Conservation (phyloP, 2,888 invertebrate genomes). For the Xestia xanthographa region DNA sequence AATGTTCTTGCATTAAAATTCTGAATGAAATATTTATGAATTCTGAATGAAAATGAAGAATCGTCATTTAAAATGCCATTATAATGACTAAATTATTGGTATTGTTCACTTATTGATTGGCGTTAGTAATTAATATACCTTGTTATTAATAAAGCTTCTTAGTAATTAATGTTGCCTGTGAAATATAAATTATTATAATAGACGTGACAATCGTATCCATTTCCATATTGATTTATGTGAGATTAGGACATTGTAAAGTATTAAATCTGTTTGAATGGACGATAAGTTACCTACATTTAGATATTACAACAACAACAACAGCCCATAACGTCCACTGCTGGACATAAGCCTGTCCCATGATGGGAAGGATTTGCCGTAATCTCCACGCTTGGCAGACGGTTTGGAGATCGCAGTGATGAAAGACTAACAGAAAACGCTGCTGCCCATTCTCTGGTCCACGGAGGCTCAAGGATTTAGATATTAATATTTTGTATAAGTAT, state of each 20-base stretch:
- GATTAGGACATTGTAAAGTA: neutral
- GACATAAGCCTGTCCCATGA: no score
- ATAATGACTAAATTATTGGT: conserved; percentile 7
- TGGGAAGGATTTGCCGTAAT: no score
- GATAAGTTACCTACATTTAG: neutral
- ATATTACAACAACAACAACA: no score
- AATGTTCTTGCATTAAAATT: neutral
- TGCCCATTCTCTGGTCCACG: no score
- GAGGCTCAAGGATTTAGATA: no score
- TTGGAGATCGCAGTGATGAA: no score
- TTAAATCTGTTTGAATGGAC: conserved; percentile 5
- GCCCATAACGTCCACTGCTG: no score
- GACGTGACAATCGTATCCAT: conserved; percentile 25
- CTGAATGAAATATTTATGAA: conserved; percentile 10
- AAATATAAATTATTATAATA: conserved; percentile 19
- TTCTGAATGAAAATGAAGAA: conserved; percentile 25
- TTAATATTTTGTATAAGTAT: neutral
- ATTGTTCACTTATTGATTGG: conserved; percentile 25
- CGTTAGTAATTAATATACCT: conserved; percentile 21
- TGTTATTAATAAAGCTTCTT: neutral
- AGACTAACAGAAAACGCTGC: no score
- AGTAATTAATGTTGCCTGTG: neutral
- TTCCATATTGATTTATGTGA: conserved; percentile 19
- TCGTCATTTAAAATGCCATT: conserved; percentile 7
- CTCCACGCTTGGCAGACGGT: no score